Base-by-base conservation (phyloP, 2,888 invertebrate genomes). In the Eupeodes luniger region DNA sequence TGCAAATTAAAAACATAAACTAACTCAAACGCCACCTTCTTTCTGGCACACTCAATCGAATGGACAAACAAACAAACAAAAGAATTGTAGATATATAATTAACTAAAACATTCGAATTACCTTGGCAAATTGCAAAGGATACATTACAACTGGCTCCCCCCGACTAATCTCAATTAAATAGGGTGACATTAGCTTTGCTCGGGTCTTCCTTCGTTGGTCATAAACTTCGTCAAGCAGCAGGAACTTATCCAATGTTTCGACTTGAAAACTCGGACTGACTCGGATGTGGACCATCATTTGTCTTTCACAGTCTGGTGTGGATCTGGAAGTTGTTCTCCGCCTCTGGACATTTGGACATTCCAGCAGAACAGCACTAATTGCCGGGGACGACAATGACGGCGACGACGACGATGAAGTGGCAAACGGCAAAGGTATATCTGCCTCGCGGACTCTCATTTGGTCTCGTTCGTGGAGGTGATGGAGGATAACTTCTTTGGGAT, bases 131-230 rank as follows among this genome's bases (percentile, higher is more conserved):
- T 91, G 84, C 74, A 91, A 67, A 7, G 92, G 91, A 89, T 91
- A 91, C 91, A 91, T 91, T 74, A 91, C 74, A 51, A 92, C 84
- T 11, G 91, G 91, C 61, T 91, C 91, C 0, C 90, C 91, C 36
- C 90, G 89, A 34, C 90, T 90, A 59, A 92, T 89, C 81, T 92
- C 90, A 75, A 92, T 91, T 75, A 92, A 81, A 83, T 91, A 92
- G 14, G 92, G 91, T 19, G 91, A 90, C 91, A 91, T 90, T 57
- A 92, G 76, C 84, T 91, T 90, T 16, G 91, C 91, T 59, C 85
- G 90, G 7, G 89, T 82, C 40, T 90, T 89, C 44, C 80, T 90
- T 49, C 81, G 77, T 34, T 89, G 89, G 86, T 91, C 91, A 81
- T 89, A 91, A 12, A 91, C 84, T 89, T 92, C 91, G 82, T 92